These are phyloP conservation scores for Achatina immaculata DNA, from an alignment of 1,140 invertebrate species.

Conservation along the genomic window DNA sequence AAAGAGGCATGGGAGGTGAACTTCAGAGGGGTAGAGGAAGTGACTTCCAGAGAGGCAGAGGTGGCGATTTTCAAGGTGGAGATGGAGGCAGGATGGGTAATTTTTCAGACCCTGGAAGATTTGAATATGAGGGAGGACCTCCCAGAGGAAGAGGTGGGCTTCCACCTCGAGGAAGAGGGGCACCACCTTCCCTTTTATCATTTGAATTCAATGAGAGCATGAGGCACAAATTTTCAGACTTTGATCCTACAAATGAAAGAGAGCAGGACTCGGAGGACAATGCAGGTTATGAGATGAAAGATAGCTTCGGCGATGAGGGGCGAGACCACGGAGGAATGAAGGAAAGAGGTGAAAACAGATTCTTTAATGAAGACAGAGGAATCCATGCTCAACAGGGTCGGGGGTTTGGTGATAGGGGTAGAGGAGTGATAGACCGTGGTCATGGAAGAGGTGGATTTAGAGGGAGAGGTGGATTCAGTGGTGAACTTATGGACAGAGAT, in stretches of 20 bases:
- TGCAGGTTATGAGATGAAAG: neutral
- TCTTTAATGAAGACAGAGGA: neutral
- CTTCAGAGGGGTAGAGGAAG: neutral
- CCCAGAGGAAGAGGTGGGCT: neutral
- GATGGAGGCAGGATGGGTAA: neutral
- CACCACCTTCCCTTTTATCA: neutral
- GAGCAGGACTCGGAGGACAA: neutral
- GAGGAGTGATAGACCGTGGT: slow-evolving; percentile 25
- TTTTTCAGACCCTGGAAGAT: slow-evolving; percentile 21
- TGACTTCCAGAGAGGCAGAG: slow-evolving; percentile 27
- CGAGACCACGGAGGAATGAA: slow-evolving; percentile 1
- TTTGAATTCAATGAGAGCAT: slow-evolving; percentile 5
- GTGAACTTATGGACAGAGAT: neutral
- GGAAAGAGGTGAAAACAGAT: neutral
- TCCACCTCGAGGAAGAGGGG: no score
- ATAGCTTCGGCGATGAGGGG: neutral
- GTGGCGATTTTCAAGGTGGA: slow-evolving; percentile 30
- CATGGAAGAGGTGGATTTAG: slow-evolving; percentile 26
- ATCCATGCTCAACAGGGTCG: neutral
- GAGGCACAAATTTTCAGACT: slow-evolving; percentile 17
- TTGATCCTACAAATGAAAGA: neutral
- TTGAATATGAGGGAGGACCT: neutral
- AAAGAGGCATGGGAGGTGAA: slow-evolving; percentile 25
- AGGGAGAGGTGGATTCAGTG: slow-evolving; percentile 4
- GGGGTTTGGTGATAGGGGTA: neutral